phyloP scores from a whole-genome alignment of 2,113 vertebrate genomes.

The Procapra przewalskii region DNA sequence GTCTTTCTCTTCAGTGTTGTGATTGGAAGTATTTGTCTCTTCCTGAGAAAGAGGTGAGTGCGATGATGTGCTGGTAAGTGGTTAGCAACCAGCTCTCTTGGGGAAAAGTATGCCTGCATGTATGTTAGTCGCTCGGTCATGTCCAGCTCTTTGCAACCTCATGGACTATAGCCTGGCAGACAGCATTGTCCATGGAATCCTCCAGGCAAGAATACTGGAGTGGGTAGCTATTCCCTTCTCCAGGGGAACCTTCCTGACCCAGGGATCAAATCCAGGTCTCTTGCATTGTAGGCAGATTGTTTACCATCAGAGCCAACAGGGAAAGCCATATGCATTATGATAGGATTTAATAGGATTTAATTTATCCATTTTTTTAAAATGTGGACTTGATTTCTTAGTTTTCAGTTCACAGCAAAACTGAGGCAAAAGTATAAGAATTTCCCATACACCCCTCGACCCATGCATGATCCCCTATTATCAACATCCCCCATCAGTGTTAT shows the following conservation, averaged over 20 bases:
- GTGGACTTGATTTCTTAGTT: background rate
- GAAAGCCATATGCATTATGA: background rate
- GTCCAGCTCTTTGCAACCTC: background rate
- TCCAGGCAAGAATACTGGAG: background rate
- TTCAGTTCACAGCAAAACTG: background rate
- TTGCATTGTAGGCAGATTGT: background rate
- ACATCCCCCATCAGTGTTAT: background rate
- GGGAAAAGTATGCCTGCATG: background rate
- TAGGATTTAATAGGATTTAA: background rate
- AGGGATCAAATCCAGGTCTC: background rate
- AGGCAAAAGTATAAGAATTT: background rate
- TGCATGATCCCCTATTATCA: background rate
- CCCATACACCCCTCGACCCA: background rate
- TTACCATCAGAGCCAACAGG: background rate
- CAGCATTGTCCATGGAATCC: background rate
- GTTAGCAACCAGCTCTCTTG: background rate
- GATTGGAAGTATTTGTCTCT: conserved; percentile 83
- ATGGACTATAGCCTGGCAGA: background rate
- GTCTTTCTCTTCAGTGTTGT: conserved; percentile 86
- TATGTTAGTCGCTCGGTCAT: background rate
- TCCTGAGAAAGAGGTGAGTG: conserved; percentile 91
- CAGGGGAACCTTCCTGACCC: background rate
- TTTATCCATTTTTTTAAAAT: background rate
- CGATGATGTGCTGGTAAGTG: fast-evolving
- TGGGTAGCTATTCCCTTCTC: background rate